These are phyloP conservation scores for Melitaea cinxia DNA, from an alignment of 1,140 invertebrate genomes.

Conservation along the genomic window DNA sequence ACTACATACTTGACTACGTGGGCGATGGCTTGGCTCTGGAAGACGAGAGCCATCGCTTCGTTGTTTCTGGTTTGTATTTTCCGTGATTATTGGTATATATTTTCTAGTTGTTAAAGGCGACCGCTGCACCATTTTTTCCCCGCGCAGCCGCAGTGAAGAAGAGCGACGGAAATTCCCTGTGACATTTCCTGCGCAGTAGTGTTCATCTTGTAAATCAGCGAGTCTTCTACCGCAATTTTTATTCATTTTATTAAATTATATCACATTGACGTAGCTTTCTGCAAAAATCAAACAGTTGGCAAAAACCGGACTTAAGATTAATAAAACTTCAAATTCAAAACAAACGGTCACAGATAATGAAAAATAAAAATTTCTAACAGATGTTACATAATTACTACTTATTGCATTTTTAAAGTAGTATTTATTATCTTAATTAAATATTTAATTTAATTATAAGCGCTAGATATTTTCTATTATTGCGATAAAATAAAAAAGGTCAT, in stretches of 20 bases:
- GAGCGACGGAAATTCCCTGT: slow-evolving; percentile 75
- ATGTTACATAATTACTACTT: background rate
- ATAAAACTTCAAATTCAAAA: slow-evolving; percentile 30
- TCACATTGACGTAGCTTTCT: slow-evolving; percentile 68
- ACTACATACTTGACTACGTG: slow-evolving; percentile 72
- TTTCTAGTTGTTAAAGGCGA: slow-evolving; percentile 73
- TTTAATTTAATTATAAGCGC: too few species aligned
- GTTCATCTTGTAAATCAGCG: slow-evolving; percentile 72
- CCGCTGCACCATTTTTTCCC: slow-evolving; percentile 80
- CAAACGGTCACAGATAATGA: slow-evolving; percentile 28
- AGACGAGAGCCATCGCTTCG: slow-evolving; percentile 71
- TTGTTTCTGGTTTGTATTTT: slow-evolving; percentile 70
- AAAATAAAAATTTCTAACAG: slow-evolving; percentile 2
- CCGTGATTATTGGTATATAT: slow-evolving; percentile 79
- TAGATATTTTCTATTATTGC: too few species aligned
- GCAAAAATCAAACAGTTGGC: slow-evolving; percentile 61
- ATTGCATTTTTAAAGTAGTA: too few species aligned
- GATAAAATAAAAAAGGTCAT: too few species aligned
- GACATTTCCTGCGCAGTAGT: slow-evolving; percentile 75
- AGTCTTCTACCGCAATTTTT: slow-evolving; percentile 69
- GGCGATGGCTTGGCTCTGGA: slow-evolving; percentile 69
- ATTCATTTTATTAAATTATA: slow-evolving; percentile 71
- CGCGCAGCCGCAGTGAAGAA: slow-evolving; percentile 79
- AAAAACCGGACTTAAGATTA: slow-evolving; percentile 16
- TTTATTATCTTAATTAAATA: too few species aligned